Evolutionary conservation across 2,888 invertebrate genomes (phyloP), one percentile per base, ranked within the genome.

Genomic region (Augiades crinisus): DNA sequence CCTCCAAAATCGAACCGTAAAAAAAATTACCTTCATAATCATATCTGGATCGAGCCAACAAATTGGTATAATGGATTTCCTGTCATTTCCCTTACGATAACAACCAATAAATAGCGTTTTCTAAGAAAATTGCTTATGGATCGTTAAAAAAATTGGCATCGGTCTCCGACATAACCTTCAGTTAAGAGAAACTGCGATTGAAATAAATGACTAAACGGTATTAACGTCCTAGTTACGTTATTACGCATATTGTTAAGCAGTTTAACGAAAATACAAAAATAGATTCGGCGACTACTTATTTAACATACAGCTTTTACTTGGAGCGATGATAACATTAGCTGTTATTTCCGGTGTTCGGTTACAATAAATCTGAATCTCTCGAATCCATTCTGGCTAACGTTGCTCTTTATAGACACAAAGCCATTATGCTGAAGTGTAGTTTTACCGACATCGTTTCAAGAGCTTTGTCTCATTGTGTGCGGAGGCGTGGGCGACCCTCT

Each of bases 401-500:
- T 57, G 46, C 45, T 47, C 58, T 51, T 53, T 53, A 46, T 55
- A 62, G 55, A 50, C 54, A 60, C 60, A 57, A 58, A 60, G 53
- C 60, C 58, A 57, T 60, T 59, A 60, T 63, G 57, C 50, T 59
- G 57, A 61, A 59, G 56, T 57, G 58, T 58, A 46, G 57, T 47
- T 51, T 55, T 54, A 36, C 43, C 24, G 50, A 41, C 53, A 53
- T 47, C 41, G 24, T 57, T 75, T 70, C 70, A 66, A 76, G 73
- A 75, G 77, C 75, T 77, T 78, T 77, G 75, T 79, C 71, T 80
- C 68, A 75, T 79, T 78, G 80, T 75, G 62, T 67, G 56, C 52
- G 51, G 36, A 56, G 52, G 81, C 76, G 86, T 86, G 79, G 86
- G 87, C 74, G 86, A 70, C 81, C 81, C 81, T 76, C 72, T 63